Evolutionary conservation across 2,888 invertebrate genomes (phyloP).

Genomic region (Mythimna loreyi): DNA sequence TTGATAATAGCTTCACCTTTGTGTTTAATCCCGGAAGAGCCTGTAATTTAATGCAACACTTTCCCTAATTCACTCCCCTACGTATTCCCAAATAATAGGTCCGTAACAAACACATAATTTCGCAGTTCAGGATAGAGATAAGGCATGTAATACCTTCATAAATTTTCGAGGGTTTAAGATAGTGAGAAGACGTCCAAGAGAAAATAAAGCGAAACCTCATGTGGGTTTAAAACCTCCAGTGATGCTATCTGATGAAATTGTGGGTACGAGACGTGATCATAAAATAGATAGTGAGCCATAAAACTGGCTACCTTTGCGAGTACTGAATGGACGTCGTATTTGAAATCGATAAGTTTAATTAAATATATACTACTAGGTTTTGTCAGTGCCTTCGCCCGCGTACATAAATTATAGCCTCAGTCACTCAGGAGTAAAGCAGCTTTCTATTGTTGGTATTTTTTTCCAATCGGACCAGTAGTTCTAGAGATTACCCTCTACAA

Average conservation of each 20-base stretch:
- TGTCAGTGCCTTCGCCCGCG: too few relatives aligned
- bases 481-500: too few relatives aligned
- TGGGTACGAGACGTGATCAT: conserved; percentile 44
- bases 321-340: conserved; percentile 15
- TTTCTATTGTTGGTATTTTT: too few relatives aligned
- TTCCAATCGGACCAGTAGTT: too few relatives aligned
- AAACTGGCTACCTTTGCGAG: conserved; percentile 34
- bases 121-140: conserved; percentile 57
- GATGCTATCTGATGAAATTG: conserved; percentile 52
- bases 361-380: not conserved
- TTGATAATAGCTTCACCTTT: not conserved
- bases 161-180: conserved; percentile 68
- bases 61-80: conserved; percentile 8
- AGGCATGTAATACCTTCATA: conserved; percentile 68
- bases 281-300: conserved; percentile 50
- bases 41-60: conserved; percentile 15
- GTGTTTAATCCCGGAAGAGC: conserved; percentile 27
- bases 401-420: too few relatives aligned
- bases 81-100: conserved; percentile 41
- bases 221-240: conserved; percentile 66
- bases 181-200: conserved; percentile 63
- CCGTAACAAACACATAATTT: conserved; percentile 54
- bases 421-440: too few relatives aligned
- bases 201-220: conserved; percentile 65
- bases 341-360: conserved; percentile 2